Evolutionary conservation across 2,113 vertebrate species (phyloP).

Genomic region (Melanocharis versteri): DNA sequence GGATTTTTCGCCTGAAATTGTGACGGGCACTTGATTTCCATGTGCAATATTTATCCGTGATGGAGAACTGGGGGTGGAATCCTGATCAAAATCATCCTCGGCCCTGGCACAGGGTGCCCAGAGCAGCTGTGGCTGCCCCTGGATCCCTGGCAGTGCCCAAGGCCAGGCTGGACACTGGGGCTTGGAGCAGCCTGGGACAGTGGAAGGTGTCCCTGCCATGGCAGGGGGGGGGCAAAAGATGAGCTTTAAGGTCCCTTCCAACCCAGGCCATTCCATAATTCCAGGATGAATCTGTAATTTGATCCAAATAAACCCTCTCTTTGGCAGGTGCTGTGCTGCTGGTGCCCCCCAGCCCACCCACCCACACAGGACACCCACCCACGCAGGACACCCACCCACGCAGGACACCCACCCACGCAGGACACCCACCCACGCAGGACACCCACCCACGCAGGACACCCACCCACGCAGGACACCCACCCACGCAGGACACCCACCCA

Average conservation of each 20-base stretch:
- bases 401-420: fast-evolving
- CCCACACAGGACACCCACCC: fast-evolving
- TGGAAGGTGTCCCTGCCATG: not conserved
- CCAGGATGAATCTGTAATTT: not conserved
- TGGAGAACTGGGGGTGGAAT: fast-evolving
- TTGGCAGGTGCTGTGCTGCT: not conserved
- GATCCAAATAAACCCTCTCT: not conserved
- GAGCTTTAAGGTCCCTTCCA: not conserved
- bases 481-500: fast-evolving
- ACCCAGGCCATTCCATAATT: not conserved
- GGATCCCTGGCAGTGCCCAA: not conserved
- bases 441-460: fast-evolving
- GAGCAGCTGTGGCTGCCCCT: not conserved
- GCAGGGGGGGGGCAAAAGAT: fast-evolving
- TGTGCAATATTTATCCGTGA: not conserved
- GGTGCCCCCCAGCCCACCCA: not conserved
- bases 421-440: fast-evolving
- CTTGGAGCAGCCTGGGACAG: not conserved
- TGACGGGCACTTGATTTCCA: not conserved
- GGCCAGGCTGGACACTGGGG: not conserved
- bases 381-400: fast-evolving
- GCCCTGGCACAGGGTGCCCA: not conserved
- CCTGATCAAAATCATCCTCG: not conserved
- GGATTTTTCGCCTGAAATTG: not conserved
- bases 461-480: fast-evolving